Evolutionary conservation across 2,797 vertebrate genomes (phyloP), one percentile per base, ranked within the genome.

Genomic region (Rhabdophis nuchalis): DNA sequence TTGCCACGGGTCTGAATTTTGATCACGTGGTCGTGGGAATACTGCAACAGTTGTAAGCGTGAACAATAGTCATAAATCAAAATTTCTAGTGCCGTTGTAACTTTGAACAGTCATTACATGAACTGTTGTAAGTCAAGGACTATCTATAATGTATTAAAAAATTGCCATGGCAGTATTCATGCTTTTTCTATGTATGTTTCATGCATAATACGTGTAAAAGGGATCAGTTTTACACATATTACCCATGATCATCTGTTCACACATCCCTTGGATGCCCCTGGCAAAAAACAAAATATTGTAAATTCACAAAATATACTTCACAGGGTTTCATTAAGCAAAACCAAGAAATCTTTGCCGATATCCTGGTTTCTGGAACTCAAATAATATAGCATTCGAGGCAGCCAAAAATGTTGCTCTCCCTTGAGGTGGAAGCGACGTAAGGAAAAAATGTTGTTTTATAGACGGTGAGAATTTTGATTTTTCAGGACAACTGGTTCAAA

Each of bases 381-480:
- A 25, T 82, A 82, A 46, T 12, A 23, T 46, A 46, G 20, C 20
- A 46, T 82, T 46, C 72, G 20, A 46, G 36, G 20, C 20, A 46
- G 36, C 36, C 36, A 25, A 82, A 82, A 82, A 46, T 20, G 72
- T 25, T 82, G 72, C 4, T 82, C 36, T 82, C 72, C 93, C 93
- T 87, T 90, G 32, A 6, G 29, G 54, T 7, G 0, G 2, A 46
- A 25, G 20, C 2, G 72, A 82, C 1, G 61, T 16, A 6, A 6
- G 72, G 72, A 60, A 5, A 20, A 77, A 32, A 0, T 2, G 88
- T 94, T 13, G 82, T 89, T 91, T 96, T 72, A 3, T 88, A 1
- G 68, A 92, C 91, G 93, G 93, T 89, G 91, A 93, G 64, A 90
- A 86, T 46, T 92, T n/a, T 7, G 16, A 57, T 94, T 89, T 20